These are phyloP conservation scores for Diploscapter pachys DNA, from an alignment of 1,140 invertebrate species.

Conservation along the genomic window DNA sequence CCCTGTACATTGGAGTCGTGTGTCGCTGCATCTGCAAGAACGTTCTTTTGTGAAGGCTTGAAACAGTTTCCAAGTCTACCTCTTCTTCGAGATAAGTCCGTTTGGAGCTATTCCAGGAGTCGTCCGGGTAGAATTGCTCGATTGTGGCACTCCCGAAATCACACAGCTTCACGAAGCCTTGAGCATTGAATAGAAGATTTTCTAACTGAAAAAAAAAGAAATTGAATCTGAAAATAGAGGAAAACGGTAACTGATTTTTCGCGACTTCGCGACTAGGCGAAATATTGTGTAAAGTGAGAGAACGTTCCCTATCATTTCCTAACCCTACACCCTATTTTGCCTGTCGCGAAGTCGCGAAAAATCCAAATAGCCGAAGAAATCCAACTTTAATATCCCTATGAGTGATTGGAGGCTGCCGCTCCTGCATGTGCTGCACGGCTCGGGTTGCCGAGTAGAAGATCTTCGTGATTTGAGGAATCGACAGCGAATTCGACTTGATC, in stretches of 20 bases:
- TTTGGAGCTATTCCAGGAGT: slow-evolving; percentile 85
- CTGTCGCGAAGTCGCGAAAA: too few relatives aligned
- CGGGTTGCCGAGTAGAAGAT: slow-evolving; percentile 86
- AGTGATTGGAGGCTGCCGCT: slow-evolving; percentile 78
- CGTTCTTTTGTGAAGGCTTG: too few relatives aligned
- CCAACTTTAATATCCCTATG: slow-evolving; percentile 85
- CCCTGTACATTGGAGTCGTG: slow-evolving; percentile 71
- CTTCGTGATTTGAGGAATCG: slow-evolving; percentile 67
- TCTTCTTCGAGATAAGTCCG: slow-evolving; percentile 88
- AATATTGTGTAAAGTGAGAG: background rate
- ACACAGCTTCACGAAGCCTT: slow-evolving; percentile 87
- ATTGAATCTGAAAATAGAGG: background rate
- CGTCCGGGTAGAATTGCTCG: slow-evolving; percentile 76
- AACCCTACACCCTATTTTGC: too few relatives aligned
- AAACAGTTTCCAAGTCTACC: slow-evolving; percentile 62
- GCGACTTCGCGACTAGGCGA: background rate
- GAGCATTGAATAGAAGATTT: slow-evolving; percentile 73
- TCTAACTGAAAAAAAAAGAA: slow-evolving; percentile 63
- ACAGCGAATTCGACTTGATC: slow-evolving; percentile 35
- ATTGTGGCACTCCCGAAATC: slow-evolving; percentile 96
- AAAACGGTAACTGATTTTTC: background rate
- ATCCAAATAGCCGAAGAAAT: too few relatives aligned
- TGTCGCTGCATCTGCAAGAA: slow-evolving; percentile 64
- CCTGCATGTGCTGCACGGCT: slow-evolving; percentile 88
- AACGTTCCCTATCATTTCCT: too few relatives aligned